These are phyloP conservation scores for Holocentrus rufus DNA, from an alignment of 2,797 vertebrate species.

Conservation along the genomic window DNA sequence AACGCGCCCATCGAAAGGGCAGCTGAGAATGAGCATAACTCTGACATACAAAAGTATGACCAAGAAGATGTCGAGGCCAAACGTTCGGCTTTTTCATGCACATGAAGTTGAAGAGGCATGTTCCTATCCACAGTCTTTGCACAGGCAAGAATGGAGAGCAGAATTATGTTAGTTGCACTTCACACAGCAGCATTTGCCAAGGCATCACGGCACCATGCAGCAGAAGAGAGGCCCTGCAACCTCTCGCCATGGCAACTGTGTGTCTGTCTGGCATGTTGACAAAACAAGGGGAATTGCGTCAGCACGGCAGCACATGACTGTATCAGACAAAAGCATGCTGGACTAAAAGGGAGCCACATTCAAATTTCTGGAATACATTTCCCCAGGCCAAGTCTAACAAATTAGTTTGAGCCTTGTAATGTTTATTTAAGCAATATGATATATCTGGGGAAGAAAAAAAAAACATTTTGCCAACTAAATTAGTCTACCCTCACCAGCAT, in stretches of 20 bases:
- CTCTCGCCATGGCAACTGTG: constrained; percentile 59
- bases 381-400: constrained; percentile 55
- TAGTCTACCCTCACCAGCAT: constrained; percentile 40
- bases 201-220: constrained; percentile 44
- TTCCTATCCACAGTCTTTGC: constrained; percentile 18
- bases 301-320: constrained; percentile 41
- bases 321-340: constrained; percentile 45
- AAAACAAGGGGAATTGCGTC: constrained; percentile 42
- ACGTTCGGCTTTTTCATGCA: constrained; percentile 56
- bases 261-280: constrained; percentile 56
- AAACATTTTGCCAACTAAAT: constrained; percentile 50
- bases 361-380: constrained; percentile 38
- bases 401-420: constrained; percentile 45
- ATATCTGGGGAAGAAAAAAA: constrained; percentile 33
- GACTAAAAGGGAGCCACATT: constrained; percentile 37
- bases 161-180: constrained; percentile 62
- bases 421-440: constrained; percentile 61
- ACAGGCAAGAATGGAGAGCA: constrained; percentile 29
- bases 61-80: constrained; percentile 33
- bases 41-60: constrained; percentile 29
- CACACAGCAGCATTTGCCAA: constrained; percentile 39
- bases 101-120: constrained; percentile 22
- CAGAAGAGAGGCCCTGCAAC: constrained; percentile 48
- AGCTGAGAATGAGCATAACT: constrained; percentile 34
- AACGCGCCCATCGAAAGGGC: constrained; percentile 46